A percentile compares a stretch with the other conserved stretches of the same genome.
Evolutionary conservation across 2,888 invertebrate genomes (phyloP).

Genomic region (Temnothorax ravouxi): DNA sequence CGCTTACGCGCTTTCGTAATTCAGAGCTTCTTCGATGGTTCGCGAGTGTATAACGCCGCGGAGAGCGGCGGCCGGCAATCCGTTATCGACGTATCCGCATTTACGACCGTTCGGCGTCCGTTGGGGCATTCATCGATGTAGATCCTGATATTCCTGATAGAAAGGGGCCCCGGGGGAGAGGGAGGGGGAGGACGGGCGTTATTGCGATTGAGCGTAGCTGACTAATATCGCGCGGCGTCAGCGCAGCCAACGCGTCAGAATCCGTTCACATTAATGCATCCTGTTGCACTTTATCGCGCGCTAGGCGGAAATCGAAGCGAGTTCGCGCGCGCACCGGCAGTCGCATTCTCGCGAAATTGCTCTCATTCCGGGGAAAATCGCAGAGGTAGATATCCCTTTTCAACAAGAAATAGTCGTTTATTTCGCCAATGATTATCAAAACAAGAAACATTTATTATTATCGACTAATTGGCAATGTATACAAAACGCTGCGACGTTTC

Average conservation of each 20-base stretch:
- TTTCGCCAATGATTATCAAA: no score
- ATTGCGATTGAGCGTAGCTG: constrained; percentile 69
- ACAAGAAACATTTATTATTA: no score
- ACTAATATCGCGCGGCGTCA: constrained; percentile 61
- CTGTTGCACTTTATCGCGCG: constrained; percentile 54
- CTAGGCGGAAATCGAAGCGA: constrained; percentile 35
- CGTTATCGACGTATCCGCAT: constrained; percentile 56
- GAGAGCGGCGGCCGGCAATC: constrained; percentile 20
- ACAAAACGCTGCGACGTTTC: no score
- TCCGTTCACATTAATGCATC: constrained; percentile 51
- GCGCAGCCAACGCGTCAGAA: constrained; percentile 51
- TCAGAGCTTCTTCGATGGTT: constrained; percentile 56
- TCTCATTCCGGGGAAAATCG: neutral
- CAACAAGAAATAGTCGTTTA: no score
- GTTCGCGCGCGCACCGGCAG: constrained; percentile 6
- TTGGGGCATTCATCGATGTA: constrained; percentile 54
- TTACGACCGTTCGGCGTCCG: constrained; percentile 45
- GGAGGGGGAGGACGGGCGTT: constrained; percentile 47
- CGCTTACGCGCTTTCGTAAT: constrained; percentile 54
- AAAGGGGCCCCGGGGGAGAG: neutral
- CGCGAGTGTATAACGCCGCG: constrained; percentile 42
- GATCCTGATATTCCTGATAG: constrained; percentile 46
- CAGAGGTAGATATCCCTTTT: neutral
- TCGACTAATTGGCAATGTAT: no score
- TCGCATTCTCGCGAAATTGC: constrained; percentile 9